Conservation (phyloP, 2,888 invertebrate genomes). For the Luffia ferchaultella region DNA sequence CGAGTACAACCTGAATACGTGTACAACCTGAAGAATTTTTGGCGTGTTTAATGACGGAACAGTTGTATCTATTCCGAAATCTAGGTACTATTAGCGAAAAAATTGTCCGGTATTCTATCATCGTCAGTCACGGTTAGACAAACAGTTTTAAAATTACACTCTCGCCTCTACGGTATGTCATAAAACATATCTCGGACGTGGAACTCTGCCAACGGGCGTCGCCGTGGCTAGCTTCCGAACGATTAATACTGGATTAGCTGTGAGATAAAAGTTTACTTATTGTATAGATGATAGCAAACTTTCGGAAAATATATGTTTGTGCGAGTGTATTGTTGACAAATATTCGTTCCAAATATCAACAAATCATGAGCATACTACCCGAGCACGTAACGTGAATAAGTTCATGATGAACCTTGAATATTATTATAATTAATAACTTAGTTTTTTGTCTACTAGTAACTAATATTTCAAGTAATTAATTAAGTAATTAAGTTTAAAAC, state of each 20-base stretch:
- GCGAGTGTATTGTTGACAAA: neutral
- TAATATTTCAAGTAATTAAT: neutral
- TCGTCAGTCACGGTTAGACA: constrained; percentile 5
- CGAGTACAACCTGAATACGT: too few species aligned
- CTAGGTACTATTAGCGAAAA: neutral
- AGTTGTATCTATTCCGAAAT: neutral
- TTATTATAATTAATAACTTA: neutral
- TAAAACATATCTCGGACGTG: constrained; percentile 8
- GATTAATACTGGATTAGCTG: neutral
- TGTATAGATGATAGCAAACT: neutral
- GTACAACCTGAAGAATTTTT: too few species aligned
- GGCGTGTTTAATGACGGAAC: neutral
- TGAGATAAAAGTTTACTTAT: neutral
- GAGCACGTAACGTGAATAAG: neutral
- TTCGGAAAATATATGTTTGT: neutral
- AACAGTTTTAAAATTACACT: constrained; percentile 6
- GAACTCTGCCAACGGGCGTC: constrained; percentile 5
- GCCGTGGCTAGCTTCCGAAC: neutral
- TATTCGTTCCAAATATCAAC: neutral
- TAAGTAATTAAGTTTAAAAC: neutral
- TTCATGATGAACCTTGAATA: neutral
- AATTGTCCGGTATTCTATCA: constrained; percentile 3
- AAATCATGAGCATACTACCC: neutral
- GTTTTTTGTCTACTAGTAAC: neutral
- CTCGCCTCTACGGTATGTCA: constrained; percentile 1